A percentile compares a stretch with the other conserved stretches of the same genome.
Conservation (phyloP, 2,888 invertebrate species). For the Cheilosia grossa region DNA sequence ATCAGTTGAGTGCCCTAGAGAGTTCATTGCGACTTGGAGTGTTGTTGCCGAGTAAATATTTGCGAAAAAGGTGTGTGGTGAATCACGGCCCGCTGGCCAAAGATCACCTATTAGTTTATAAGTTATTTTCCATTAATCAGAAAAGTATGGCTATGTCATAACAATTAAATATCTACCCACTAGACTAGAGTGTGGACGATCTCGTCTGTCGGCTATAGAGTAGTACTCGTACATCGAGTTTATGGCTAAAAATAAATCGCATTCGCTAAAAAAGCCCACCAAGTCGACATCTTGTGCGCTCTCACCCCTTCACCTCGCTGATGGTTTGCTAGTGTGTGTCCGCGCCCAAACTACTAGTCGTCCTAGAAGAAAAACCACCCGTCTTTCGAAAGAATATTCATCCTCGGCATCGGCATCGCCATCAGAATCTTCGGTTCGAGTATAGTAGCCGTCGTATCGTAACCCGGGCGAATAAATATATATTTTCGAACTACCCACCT, state of each 20-base stretch:
- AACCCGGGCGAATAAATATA: slow-evolving; percentile 71
- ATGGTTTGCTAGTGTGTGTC: slow-evolving; percentile 1
- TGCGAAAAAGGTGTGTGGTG: slow-evolving; percentile 32
- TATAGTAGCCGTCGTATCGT: slow-evolving; percentile 40
- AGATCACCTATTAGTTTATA: slow-evolving; percentile 17
- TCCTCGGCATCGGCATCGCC: slow-evolving; percentile 43
- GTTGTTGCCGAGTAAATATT: slow-evolving; percentile 25
- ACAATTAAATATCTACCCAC: slow-evolving; percentile 59
- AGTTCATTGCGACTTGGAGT: slow-evolving; percentile 59
- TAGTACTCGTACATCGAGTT: slow-evolving; percentile 38
- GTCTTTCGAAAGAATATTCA: slow-evolving; percentile 49
- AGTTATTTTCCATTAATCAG: slow-evolving; percentile 35
- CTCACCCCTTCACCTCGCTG: slow-evolving; percentile 33
- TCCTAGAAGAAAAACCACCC: slow-evolving; percentile 63
- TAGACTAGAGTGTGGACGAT: slow-evolving; percentile 8
- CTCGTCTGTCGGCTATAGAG: not conserved
- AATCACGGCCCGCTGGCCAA: slow-evolving; percentile 1
- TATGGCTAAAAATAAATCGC: slow-evolving; percentile 65
- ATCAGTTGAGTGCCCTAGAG: slow-evolving; percentile 57
- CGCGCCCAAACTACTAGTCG: slow-evolving; percentile 16
- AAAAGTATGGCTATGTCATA: slow-evolving; percentile 31
- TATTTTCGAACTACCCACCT: slow-evolving; percentile 72
- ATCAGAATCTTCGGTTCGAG: slow-evolving; percentile 17
- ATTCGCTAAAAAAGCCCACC: slow-evolving; percentile 68
- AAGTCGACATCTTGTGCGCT: slow-evolving; percentile 51